A percentile compares a stretch with the other conserved stretches of the same genome.
These are phyloP conservation scores for rabbit (Oryctolagus cuniculus) DNA, from an alignment of 2,113 vertebrate species.

Conservation along the genomic window DNA sequence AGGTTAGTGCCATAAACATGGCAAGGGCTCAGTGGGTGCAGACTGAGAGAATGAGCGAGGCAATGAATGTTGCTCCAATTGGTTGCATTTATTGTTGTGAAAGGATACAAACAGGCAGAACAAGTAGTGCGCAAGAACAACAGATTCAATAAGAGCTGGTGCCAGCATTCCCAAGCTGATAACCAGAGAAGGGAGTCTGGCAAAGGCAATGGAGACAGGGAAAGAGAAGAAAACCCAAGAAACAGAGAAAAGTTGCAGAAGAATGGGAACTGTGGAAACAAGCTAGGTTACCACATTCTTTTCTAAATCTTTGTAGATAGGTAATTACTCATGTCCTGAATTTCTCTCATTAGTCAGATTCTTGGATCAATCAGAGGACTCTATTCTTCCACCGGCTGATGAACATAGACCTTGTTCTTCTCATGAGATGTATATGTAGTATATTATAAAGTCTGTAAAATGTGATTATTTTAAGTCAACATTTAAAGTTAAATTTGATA, in stretches of 20 bases:
- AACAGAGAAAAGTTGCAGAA: slow-evolving; percentile 5
- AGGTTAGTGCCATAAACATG: not conserved
- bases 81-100: not conserved
- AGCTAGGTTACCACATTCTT: not conserved
- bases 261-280: slow-evolving; percentile 20
- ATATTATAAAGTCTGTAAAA: slow-evolving; percentile 72
- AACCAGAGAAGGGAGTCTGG: not conserved
- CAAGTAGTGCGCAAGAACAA: not conserved
- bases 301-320: slow-evolving; percentile 14
- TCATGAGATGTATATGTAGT: slow-evolving; percentile 60
- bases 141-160: not conserved
- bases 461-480: slow-evolving; percentile 82
- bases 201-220: not conserved
- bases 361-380: slow-evolving; percentile 20
- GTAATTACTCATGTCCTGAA: slow-evolving; percentile 43
- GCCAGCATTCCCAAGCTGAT: not conserved
- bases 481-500: slow-evolving; percentile 82
- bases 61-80: not conserved
- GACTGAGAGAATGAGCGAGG: not conserved
- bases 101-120: not conserved
- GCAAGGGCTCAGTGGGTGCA: not conserved
- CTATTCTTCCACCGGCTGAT: not conserved
- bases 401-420: not conserved
- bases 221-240: not conserved
- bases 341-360: slow-evolving; percentile 49